Conservation (phyloP, 2,888 invertebrate genomes). For the Aspidapion aeneum region DNA sequence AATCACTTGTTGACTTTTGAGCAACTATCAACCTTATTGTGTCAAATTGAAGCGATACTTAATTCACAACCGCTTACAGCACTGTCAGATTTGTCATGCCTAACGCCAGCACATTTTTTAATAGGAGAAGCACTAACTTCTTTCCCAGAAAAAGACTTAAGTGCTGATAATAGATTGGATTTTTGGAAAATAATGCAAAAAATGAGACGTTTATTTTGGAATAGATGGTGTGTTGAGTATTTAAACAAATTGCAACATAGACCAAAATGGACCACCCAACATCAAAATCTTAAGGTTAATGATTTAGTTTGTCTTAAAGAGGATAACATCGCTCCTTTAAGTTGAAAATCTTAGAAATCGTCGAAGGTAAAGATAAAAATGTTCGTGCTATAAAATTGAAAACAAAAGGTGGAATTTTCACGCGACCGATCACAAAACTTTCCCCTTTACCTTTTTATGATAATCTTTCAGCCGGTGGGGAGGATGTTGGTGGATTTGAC, state of each 20-base stretch:
- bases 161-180: slow-evolving; percentile 12
- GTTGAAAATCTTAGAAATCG: slow-evolving; percentile 9
- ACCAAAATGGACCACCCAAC: slow-evolving; percentile 8
- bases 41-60: slow-evolving; percentile 35
- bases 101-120: slow-evolving; percentile 20
- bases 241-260: slow-evolving; percentile 11
- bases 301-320: slow-evolving; percentile 17
- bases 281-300: slow-evolving; percentile 7
- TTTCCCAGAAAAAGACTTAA: slow-evolving; percentile 10
- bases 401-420: background rate
- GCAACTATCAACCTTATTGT: slow-evolving; percentile 33
- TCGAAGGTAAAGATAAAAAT: slow-evolving; percentile 13
- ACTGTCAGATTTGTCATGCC: slow-evolving; percentile 17
- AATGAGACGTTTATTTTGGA: slow-evolving; percentile 15
- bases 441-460: background rate
- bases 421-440: background rate
- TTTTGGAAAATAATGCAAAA: slow-evolving; percentile 9
- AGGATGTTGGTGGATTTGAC: background rate
- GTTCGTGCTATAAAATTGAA: background rate
- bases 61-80: slow-evolving; percentile 36
- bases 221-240: slow-evolving; percentile 9
- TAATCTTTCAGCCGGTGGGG: background rate
- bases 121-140: slow-evolving; percentile 12
- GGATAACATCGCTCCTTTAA: slow-evolving; percentile 4
- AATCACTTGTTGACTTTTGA: slow-evolving; percentile 31